phyloP scores from a whole-genome alignment of 2,888 invertebrate genomes.

The Acronicta psi region DNA sequence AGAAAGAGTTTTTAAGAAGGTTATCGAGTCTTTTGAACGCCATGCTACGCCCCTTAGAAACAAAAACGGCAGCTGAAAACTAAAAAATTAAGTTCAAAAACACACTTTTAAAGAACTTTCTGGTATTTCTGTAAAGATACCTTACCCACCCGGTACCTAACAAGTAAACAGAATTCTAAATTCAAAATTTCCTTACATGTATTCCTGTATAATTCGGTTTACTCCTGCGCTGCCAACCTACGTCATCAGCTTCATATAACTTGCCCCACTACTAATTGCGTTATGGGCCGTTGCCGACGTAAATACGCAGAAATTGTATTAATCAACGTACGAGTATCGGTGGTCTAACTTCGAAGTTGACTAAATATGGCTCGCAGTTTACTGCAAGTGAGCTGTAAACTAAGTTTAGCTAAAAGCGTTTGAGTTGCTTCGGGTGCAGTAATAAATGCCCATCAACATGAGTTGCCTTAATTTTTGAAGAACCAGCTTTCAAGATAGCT shows the following conservation, averaged over 20 bases:
- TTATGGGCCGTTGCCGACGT: constrained; percentile 54
- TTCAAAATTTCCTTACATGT: constrained; percentile 27
- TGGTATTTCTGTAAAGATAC: neutral
- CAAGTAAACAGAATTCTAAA: constrained; percentile 17
- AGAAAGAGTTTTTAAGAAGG: too few species aligned
- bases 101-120: neutral
- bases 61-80: too few species aligned
- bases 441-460: constrained; percentile 1
- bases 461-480: neutral
- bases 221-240: constrained; percentile 26
- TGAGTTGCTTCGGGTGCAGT: neutral
- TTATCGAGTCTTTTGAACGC: too few species aligned
- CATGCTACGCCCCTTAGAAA: too few species aligned
- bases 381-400: constrained; percentile 10
- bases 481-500: too few species aligned
- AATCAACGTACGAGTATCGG: constrained; percentile 45
- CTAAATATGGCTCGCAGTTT: constrained; percentile 20
- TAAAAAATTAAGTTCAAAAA: too few species aligned
- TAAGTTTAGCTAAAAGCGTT: neutral
- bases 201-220: constrained; percentile 59
- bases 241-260: constrained; percentile 55
- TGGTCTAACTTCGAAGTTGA: constrained; percentile 29
- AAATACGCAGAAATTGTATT: constrained; percentile 59
- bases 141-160: neutral
- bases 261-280: constrained; percentile 56